phyloP scores from a whole-genome alignment of 2,888 invertebrate species.

The Ceriagrion tenellum region DNA sequence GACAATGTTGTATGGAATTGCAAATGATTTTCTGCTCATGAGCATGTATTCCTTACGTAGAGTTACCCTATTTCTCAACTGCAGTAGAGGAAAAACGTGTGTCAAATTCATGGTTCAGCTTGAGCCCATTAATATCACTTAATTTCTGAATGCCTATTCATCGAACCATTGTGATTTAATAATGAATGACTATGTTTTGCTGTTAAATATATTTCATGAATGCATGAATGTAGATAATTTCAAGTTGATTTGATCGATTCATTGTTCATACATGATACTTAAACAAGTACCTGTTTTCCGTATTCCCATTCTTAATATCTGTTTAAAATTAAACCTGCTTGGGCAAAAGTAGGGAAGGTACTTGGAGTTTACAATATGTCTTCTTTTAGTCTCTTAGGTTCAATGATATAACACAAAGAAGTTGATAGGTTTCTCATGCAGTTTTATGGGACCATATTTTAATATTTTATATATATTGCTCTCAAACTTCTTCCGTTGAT shows the following conservation, averaged over 20 bases:
- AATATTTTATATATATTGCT: neutral
- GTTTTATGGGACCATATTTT: conserved; percentile 41
- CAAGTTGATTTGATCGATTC: neutral
- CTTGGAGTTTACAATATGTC: neutral
- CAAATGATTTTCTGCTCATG: neutral
- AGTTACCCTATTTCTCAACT: neutral
- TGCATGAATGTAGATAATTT: neutral
- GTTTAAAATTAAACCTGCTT: neutral
- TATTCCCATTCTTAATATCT: neutral
- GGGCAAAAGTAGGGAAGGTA: neutral
- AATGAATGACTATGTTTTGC: neutral
- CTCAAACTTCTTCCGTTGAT: neutral
- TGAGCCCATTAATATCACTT: neutral
- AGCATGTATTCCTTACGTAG: neutral
- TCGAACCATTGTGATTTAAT: neutral
- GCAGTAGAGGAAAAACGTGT: neutral
- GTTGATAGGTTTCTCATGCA: neutral
- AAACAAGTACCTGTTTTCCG: neutral
- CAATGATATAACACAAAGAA: neutral
- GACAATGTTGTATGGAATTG: neutral
- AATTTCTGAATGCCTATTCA: neutral
- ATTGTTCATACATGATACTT: neutral
- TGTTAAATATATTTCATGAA: neutral
- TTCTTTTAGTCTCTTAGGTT: neutral
- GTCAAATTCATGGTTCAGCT: neutral